Evolutionary conservation across 2,797 vertebrate species (phyloP).

Genomic region (Chelmon rostratus): DNA sequence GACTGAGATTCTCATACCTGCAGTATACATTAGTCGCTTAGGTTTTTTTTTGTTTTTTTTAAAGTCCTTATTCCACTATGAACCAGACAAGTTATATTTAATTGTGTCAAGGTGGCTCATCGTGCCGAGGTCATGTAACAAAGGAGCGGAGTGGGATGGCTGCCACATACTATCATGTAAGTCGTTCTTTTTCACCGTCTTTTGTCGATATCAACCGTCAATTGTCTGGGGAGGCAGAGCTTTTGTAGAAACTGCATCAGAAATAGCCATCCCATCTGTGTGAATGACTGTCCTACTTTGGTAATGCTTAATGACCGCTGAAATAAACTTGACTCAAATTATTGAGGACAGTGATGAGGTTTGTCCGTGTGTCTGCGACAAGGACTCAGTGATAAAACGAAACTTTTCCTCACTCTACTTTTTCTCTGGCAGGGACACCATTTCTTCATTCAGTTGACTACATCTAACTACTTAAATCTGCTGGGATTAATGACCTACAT

Average conservation of each 20-base stretch:
- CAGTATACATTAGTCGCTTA: neutral
- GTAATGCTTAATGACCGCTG: slow-evolving; percentile 35
- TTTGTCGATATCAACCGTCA: slow-evolving; percentile 1
- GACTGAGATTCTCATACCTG: neutral
- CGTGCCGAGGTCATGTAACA: neutral
- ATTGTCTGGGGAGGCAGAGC: neutral
- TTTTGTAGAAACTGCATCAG: slow-evolving; percentile 24
- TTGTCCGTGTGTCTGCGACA: slow-evolving; percentile 26
- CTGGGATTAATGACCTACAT: slow-evolving; percentile 8
- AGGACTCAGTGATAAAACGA: slow-evolving; percentile 3
- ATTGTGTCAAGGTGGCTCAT: neutral
- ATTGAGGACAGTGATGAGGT: slow-evolving; percentile 50
- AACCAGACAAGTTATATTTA: neutral
- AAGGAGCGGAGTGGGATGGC: neutral
- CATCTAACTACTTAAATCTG: neutral
- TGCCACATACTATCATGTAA: neutral
- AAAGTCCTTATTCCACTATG: neutral
- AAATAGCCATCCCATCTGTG: slow-evolving; percentile 46
- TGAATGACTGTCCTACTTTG: slow-evolving; percentile 60
- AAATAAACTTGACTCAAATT: slow-evolving; percentile 43
- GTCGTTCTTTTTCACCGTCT: neutral
- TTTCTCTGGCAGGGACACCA: neutral
- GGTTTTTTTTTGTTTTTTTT: fast-evolving
- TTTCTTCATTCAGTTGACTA: neutral
- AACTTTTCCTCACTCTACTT: slow-evolving; percentile 14